Percentiles rank a stretch among this genome's conserved stretches.
Evolutionary conservation across 2,888 invertebrate genomes (phyloP).

Genomic region (Dasysyrphus albostriatus): DNA sequence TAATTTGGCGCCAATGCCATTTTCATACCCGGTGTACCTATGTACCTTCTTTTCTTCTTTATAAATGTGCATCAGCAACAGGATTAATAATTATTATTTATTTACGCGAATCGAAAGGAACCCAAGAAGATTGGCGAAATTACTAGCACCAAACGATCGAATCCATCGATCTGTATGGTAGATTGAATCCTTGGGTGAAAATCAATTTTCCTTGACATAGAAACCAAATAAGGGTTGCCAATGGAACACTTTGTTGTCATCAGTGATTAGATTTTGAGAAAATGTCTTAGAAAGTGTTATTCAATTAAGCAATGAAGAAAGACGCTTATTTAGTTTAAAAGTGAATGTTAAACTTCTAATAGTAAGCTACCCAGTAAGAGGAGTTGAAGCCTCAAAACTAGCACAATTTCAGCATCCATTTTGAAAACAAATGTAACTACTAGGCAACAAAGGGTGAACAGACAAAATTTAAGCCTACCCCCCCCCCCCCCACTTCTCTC

Average conservation of each 20-base stretch:
- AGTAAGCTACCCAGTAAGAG: too few relatives aligned
- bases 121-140: conserved; percentile 59
- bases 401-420: too few relatives aligned
- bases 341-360: too few relatives aligned
- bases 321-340: too few relatives aligned
- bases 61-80: conserved; percentile 46
- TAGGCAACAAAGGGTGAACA: too few relatives aligned
- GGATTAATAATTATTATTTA: conserved; percentile 61
- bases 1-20: conserved; percentile 74
- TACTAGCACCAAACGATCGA: conserved; percentile 32
- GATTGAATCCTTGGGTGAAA: conserved; percentile 66
- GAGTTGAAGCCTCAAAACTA: too few relatives aligned
- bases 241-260: not conserved
- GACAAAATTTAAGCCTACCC: too few relatives aligned
- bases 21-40: conserved; percentile 11
- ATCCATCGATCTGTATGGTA: conserved; percentile 45
- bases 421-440: too few relatives aligned
- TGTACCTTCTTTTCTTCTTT: not conserved
- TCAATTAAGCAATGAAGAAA: too few relatives aligned
- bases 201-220: conserved; percentile 21
- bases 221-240: conserved; percentile 4
- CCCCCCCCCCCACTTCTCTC: too few relatives aligned
- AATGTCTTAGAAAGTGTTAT: not conserved
- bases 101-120: conserved; percentile 66
- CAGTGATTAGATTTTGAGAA: not conserved